Percentiles rank a stretch among this genome's conserved stretches.
These are phyloP conservation scores for Aplysina aerophoba DNA, from an alignment of 37 sponge, comb jelly and placozoan species.

Conservation along the genomic window DNA sequence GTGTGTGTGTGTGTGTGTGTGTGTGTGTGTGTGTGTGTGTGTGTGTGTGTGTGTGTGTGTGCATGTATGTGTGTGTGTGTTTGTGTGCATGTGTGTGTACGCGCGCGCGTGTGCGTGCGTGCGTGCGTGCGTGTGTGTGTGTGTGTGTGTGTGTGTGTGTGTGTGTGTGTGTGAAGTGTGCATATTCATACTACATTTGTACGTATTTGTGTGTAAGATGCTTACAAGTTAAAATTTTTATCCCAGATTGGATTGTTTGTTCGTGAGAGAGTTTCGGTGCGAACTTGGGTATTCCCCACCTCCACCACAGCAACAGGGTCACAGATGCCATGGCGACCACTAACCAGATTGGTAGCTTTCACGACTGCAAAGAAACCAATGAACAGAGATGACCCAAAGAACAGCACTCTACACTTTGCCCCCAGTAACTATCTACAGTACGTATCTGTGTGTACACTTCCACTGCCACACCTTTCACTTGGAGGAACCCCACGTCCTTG, in stretches of 20 bases:
- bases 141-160: too few species aligned
- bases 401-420: not conserved
- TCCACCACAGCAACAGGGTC: conserved; percentile 81
- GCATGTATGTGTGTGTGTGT: not conserved
- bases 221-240: conserved; percentile 86
- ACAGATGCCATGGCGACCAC: not conserved
- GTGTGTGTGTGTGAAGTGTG: not conserved
- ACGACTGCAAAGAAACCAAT: conserved; percentile 27
- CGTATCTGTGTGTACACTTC: too few species aligned
- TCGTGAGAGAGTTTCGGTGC: conserved; percentile 71
- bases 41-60: too few species aligned
- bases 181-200: not conserved
- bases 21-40: too few species aligned
- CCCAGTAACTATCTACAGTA: conserved; percentile 36
- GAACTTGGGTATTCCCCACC: conserved; percentile 71
- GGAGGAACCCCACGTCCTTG: conserved; percentile 66
- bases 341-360: conserved; percentile 7
- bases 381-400: too few species aligned
- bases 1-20: too few species aligned
- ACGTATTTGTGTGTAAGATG: not conserved
- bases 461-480: conserved; percentile 44
- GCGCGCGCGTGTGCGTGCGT: conserved; percentile 5
- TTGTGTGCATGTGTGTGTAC: not conserved
- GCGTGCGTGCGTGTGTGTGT: too few species aligned
- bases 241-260: conserved; percentile 78